Conservation (phyloP, 2,888 invertebrate genomes). For the Cecidostiba fungosa region DNA sequence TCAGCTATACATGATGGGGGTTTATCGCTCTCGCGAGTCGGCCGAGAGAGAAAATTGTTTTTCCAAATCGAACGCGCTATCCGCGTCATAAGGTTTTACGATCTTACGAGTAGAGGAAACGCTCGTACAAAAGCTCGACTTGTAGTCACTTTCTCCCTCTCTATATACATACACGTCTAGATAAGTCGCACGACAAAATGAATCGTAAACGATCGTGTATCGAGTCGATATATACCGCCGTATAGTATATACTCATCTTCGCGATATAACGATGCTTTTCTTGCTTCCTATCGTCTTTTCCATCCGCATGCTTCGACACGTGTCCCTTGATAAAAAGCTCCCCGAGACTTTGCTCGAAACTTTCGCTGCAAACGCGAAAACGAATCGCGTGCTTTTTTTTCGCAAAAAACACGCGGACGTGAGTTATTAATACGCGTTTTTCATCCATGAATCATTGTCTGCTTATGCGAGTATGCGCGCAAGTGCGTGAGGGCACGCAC, state of each 20-base stretch:
- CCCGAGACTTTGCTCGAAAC: neutral
- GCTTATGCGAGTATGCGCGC: slow-evolving; percentile 6
- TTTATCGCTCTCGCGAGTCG: slow-evolving; percentile 16
- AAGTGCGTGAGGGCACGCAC: neutral
- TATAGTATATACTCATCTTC: neutral
- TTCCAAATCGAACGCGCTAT: slow-evolving; percentile 50
- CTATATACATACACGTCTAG: neutral
- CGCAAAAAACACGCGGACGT: neutral
- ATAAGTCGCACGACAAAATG: slow-evolving; percentile 15
- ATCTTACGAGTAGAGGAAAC: slow-evolving; percentile 25
- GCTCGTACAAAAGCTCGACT: neutral
- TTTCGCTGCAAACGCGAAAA: neutral
- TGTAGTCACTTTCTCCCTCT: neutral
- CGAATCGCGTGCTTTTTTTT: neutral
- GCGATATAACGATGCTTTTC: slow-evolving; percentile 33
- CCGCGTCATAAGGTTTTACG: slow-evolving; percentile 54
- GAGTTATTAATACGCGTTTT: neutral
- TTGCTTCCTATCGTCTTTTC: neutral
- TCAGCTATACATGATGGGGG: neutral
- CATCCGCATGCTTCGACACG: neutral
- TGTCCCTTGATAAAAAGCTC: no score
- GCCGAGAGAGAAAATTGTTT: slow-evolving; percentile 53
- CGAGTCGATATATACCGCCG: neutral
- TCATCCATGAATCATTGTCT: slow-evolving; percentile 3
- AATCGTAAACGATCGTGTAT: slow-evolving; percentile 51